phyloP scores from a whole-genome alignment of 2,888 invertebrate genomes.

The Boloria selene region DNA sequence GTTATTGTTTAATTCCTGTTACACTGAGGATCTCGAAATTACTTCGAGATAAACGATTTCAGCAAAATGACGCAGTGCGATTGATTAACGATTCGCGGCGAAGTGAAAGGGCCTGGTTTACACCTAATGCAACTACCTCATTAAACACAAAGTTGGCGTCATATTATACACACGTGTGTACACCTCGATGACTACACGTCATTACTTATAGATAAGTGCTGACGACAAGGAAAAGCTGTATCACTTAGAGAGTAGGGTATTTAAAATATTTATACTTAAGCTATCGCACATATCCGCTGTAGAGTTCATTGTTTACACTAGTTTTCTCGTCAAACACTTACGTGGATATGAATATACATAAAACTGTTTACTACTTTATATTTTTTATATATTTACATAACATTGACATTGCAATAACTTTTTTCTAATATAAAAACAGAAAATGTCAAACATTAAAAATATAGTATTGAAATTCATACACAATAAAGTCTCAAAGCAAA shows the following conservation, averaged over 20 bases:
- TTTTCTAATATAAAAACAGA: too few relatives aligned
- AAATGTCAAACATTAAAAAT: too few relatives aligned
- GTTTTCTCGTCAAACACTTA: not conserved
- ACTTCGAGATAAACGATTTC: conserved; percentile 14
- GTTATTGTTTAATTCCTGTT: conserved; percentile 42
- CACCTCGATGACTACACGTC: not conserved
- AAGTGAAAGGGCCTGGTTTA: conserved; percentile 21
- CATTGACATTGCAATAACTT: not conserved
- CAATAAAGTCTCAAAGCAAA: too few relatives aligned
- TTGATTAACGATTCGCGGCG: conserved; percentile 13
- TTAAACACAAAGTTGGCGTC: conserved; percentile 13
- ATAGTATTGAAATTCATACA: too few relatives aligned
- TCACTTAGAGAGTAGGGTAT: conserved; percentile 11
- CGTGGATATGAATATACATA: not conserved
- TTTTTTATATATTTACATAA: not conserved
- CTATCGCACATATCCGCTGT: not conserved
- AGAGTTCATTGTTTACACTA: not conserved
- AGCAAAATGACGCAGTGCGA: conserved; percentile 6
- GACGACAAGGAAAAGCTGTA: conserved; percentile 19
- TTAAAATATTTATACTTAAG: conserved; percentile 14
- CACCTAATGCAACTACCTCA: conserved; percentile 14
- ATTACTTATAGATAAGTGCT: conserved; percentile 17
- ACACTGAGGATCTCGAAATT: conserved; percentile 22
- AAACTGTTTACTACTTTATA: too few relatives aligned
- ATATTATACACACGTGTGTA: conserved; percentile 17